Conservation (phyloP, 2,888 invertebrate species). For the Sminthurinus aureus region DNA sequence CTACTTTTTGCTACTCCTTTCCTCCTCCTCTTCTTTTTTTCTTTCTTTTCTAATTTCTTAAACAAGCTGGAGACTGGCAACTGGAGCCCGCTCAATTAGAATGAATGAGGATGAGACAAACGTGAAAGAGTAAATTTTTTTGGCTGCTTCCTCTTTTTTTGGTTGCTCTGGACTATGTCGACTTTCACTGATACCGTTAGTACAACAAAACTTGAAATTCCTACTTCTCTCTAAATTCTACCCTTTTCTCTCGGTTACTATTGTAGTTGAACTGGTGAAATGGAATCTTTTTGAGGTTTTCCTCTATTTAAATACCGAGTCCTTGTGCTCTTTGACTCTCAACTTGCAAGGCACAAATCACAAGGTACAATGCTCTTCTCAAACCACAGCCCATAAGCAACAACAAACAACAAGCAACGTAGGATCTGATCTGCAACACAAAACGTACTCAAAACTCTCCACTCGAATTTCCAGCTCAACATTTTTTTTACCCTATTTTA, state of each 20-base stretch:
- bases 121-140: slow-evolving; percentile 4
- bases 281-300: too few species aligned
- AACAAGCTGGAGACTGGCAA: too few species aligned
- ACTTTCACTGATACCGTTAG: neutral
- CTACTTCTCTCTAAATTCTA: neutral
- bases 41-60: neutral
- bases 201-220: neutral
- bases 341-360: too few species aligned
- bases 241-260: neutral
- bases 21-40: slow-evolving; percentile 28
- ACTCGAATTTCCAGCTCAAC: too few species aligned
- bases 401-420: too few species aligned
- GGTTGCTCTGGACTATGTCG: neutral
- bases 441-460: too few species aligned
- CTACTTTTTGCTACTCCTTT: slow-evolving; percentile 40
- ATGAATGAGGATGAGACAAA: neutral
- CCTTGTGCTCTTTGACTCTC: too few species aligned
- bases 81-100: slow-evolving; percentile 3
- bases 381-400: too few species aligned
- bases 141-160: neutral
- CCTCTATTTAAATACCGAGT: too few species aligned
- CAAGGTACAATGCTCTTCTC: too few species aligned
- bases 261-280: neutral
- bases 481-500: too few species aligned
- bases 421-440: too few species aligned